phyloP scores from a whole-genome alignment of 2,888 invertebrate genomes.

The Troilus luridus region DNA sequence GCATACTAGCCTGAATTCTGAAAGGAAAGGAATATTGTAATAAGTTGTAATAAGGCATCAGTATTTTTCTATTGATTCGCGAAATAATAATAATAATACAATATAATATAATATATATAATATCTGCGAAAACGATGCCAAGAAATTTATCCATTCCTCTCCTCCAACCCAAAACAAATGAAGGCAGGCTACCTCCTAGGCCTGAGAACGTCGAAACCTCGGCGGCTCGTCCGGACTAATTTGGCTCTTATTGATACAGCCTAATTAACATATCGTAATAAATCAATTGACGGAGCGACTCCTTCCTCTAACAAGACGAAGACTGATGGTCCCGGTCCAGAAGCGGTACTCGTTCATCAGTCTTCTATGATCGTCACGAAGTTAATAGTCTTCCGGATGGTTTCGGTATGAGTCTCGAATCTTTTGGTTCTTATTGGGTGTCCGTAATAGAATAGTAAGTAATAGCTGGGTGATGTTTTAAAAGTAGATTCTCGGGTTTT shows the following conservation, averaged over 20 bases:
- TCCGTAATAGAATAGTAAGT: background rate
- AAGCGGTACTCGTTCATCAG: background rate
- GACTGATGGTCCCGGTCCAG: background rate
- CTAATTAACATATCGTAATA: conserved; percentile 49
- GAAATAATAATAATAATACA: no score
- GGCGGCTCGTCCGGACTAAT: background rate
- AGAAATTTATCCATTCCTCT: background rate
- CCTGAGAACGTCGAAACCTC: background rate
- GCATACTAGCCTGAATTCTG: no score
- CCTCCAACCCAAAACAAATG: background rate
- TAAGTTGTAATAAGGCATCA: no score
- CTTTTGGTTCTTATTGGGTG: background rate
- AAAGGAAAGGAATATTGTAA: no score
- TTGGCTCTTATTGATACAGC: conserved; percentile 10
- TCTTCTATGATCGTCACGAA: background rate
- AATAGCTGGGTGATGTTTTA: background rate
- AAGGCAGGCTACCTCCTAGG: background rate
- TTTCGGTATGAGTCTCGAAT: background rate
- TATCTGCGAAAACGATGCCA: no score
- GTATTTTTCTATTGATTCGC: no score
- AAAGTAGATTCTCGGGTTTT: no score
- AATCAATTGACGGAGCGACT: conserved; percentile 20
- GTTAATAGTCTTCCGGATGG: background rate
- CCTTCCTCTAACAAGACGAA: background rate
- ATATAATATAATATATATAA: no score